Evolutionary conservation across 2,888 invertebrate species (phyloP).

Genomic region (Catocala sponsa): DNA sequence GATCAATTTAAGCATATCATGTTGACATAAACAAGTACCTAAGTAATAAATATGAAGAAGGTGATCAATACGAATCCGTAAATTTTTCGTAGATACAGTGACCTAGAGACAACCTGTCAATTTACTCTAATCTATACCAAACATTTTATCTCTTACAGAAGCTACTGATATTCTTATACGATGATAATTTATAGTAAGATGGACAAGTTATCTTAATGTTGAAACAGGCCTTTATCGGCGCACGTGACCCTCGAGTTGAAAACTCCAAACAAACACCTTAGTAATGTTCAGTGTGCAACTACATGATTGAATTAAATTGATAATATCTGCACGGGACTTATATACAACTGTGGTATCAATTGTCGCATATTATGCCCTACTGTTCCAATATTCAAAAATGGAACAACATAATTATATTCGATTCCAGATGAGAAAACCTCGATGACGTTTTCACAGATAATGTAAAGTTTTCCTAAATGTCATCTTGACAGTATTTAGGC

Average conservation of each 20-base stretch:
- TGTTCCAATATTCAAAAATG: no score
- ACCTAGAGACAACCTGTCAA: constrained; percentile 2
- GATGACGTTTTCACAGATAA: no score
- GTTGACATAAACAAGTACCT: no score
- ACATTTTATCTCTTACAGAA: constrained; percentile 17
- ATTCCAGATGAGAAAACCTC: no score
- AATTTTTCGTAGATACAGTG: constrained; percentile 11
- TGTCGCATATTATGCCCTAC: background rate
- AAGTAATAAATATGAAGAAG: no score
- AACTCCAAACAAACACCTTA: constrained; percentile 35
- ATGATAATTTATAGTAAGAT: constrained; percentile 30
- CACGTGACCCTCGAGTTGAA: constrained; percentile 50
- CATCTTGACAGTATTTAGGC: no score
- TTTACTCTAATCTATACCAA: constrained; percentile 3
- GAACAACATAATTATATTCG: no score
- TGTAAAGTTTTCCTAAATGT: no score
- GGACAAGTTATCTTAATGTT: constrained; percentile 49
- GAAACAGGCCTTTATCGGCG: constrained; percentile 48
- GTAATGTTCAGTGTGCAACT: constrained; percentile 7
- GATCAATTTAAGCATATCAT: no score
- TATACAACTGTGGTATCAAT: background rate
- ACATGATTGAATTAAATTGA: constrained; percentile 37
- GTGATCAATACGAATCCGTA: constrained; percentile 37
- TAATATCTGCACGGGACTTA: constrained; percentile 18
- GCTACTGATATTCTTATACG: constrained; percentile 3